Percentiles rank a stretch among this genome's conserved stretches.
Conservation (phyloP, 1,140 invertebrate genomes). For the Charaxes varanes region DNA sequence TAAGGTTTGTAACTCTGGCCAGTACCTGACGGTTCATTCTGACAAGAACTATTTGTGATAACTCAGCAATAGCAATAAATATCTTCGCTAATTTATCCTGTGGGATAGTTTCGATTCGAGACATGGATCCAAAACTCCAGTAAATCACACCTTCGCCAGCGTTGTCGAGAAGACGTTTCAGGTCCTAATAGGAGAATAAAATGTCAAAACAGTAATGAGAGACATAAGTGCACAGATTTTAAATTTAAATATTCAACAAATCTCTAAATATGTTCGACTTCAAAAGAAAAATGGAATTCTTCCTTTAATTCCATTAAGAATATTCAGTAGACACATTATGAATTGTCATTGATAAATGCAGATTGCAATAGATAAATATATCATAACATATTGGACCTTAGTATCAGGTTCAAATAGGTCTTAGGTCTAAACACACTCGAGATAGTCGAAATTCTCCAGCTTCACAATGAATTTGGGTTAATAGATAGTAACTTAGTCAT, state of each 20-base stretch:
- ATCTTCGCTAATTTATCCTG: conserved; percentile 61
- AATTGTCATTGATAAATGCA: no score
- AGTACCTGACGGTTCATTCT: conserved; percentile 75
- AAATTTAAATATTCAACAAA: no score
- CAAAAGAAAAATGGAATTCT: no score
- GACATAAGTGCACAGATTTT: no score
- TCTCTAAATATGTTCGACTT: no score
- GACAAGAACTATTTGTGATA: conserved; percentile 75
- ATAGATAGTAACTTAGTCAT: conserved; percentile 5
- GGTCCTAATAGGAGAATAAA: conserved; percentile 46
- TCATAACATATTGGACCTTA: no score
- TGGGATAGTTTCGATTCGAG: conserved; percentile 73
- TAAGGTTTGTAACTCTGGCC: conserved; percentile 48
- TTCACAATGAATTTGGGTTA: conserved; percentile 16
- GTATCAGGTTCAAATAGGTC: conserved; percentile 14
- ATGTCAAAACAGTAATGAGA: neutral
- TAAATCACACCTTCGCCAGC: conserved; percentile 78
- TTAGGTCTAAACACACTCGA: conserved; percentile 11
- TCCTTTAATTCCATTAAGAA: no score
- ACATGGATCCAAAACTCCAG: conserved; percentile 81
- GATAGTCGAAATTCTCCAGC: conserved; percentile 7
- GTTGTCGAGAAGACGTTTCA: conserved; percentile 76
- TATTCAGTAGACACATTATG: no score
- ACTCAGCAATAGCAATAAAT: conserved; percentile 63
- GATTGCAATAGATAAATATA: no score